These are phyloP conservation scores for Sigmodon hispidus DNA, from an alignment of 2,113 vertebrate genomes.

Conservation along the genomic window DNA sequence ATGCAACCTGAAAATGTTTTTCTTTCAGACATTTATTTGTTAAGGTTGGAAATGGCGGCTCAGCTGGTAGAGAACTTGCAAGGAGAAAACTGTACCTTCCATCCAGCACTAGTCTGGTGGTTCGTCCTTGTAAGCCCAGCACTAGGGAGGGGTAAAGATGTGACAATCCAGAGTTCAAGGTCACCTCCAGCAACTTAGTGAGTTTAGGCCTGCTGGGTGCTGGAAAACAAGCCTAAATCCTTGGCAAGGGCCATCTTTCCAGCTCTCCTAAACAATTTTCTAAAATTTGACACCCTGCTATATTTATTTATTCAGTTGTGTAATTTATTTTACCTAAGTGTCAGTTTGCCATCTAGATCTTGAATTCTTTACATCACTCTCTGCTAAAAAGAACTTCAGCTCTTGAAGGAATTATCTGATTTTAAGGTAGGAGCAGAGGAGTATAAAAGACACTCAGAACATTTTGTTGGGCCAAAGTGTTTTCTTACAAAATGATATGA, in stretches of 20 bases:
- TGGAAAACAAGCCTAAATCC: background rate
- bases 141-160: no score
- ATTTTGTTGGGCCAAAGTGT: background rate
- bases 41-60: background rate
- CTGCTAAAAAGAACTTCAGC: slow-evolving; percentile 20
- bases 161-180: background rate
- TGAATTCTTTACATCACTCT: slow-evolving; percentile 31
- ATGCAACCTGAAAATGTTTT: background rate
- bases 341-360: slow-evolving; percentile 3
- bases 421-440: background rate
- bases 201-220: background rate
- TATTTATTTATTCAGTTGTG: background rate
- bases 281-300: background rate
- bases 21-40: background rate
- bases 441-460: background rate
- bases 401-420: background rate
- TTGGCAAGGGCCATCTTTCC: background rate
- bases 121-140: background rate
- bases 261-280: background rate
- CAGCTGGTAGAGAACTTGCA: background rate
- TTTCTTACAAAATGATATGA: slow-evolving; percentile 9
- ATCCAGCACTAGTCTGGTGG: background rate
- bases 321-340: slow-evolving; percentile 10
- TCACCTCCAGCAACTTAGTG: background rate
- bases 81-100: background rate